Evolutionary conservation across 1,140 invertebrate genomes (phyloP).

Genomic region (Platyura marginata): DNA sequence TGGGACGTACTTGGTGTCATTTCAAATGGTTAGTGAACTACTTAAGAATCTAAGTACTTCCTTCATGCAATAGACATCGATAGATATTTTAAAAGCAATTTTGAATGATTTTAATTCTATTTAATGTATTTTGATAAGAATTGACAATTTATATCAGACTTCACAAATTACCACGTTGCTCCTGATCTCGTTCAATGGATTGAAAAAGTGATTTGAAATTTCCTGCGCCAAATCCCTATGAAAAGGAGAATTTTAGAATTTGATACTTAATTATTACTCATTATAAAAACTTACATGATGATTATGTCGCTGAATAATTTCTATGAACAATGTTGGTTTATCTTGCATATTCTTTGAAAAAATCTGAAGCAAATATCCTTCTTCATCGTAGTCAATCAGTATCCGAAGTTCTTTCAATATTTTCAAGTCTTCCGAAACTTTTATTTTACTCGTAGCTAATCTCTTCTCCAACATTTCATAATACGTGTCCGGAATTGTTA

Average conservation of each 20-base stretch:
- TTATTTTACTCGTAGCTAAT: slow-evolving; percentile 57
- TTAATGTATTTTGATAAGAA: background rate
- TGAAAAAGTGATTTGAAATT: slow-evolving; percentile 99
- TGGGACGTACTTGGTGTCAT: no score
- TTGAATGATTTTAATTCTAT: no score
- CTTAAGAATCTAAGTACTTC: no score
- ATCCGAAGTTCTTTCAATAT: slow-evolving; percentile 76
- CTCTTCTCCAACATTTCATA: slow-evolving; percentile 70
- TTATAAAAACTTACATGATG: slow-evolving; percentile 74
- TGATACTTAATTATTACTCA: slow-evolving; percentile 5
- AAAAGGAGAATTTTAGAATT: slow-evolving; percentile 21
- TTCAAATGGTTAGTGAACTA: no score
- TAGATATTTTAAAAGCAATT: no score
- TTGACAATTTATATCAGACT: background rate
- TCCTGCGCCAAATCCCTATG: slow-evolving; percentile 94
- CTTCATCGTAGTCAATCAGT: slow-evolving; percentile 92
- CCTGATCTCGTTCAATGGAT: slow-evolving; percentile 93
- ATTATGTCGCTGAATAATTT: slow-evolving; percentile 93
- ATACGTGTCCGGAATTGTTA: slow-evolving; percentile 77
- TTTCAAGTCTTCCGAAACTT: slow-evolving; percentile 71
- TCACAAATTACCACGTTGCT: slow-evolving; percentile 82
- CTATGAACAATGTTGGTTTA: slow-evolving; percentile 88
- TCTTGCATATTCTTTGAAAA: slow-evolving; percentile 98
- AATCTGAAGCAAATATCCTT: slow-evolving; percentile 95
- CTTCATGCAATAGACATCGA: no score